A percentile compares a stretch with the other conserved stretches of the same genome.
phyloP scores from a whole-genome alignment of 2,113 vertebrate species.

The Trochalopteron elliotii region DNA sequence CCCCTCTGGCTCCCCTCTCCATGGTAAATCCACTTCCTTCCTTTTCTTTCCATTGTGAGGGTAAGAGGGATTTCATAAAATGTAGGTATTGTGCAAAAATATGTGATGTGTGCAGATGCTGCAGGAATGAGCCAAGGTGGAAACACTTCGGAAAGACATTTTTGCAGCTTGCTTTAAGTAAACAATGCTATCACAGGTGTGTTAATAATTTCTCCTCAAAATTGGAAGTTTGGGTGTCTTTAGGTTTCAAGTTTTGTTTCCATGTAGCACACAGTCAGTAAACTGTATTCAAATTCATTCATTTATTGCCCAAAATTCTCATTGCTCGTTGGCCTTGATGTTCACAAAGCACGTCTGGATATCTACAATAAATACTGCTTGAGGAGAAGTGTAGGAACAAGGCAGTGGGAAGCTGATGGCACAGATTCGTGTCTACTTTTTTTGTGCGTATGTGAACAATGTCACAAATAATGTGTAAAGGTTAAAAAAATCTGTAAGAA shows the following conservation, averaged over 20 bases:
- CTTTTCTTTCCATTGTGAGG: background rate
- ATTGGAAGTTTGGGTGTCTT: background rate
- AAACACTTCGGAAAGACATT: background rate
- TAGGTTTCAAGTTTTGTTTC: background rate
- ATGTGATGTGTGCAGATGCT: background rate
- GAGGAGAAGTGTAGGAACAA: background rate
- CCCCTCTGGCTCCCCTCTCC: constrained; percentile 92
- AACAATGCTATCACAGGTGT: background rate
- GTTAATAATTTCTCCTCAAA: background rate
- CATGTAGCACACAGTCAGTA: background rate
- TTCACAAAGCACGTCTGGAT: background rate
- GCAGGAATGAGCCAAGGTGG: background rate
- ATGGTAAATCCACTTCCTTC: constrained; percentile 78
- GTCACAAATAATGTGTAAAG: background rate
- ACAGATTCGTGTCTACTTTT: background rate
- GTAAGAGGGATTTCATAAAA: background rate
- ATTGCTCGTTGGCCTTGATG: background rate
- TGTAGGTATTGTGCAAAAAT: background rate
- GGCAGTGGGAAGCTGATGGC: background rate
- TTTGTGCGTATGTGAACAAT: background rate
- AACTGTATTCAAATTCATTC: background rate
- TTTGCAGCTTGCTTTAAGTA: background rate
- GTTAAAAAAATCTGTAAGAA: background rate
- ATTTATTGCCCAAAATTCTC: background rate
- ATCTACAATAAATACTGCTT: background rate